phyloP scores from a whole-genome alignment of 2,797 vertebrate genomes.

The Lacerta agilis region DNA sequence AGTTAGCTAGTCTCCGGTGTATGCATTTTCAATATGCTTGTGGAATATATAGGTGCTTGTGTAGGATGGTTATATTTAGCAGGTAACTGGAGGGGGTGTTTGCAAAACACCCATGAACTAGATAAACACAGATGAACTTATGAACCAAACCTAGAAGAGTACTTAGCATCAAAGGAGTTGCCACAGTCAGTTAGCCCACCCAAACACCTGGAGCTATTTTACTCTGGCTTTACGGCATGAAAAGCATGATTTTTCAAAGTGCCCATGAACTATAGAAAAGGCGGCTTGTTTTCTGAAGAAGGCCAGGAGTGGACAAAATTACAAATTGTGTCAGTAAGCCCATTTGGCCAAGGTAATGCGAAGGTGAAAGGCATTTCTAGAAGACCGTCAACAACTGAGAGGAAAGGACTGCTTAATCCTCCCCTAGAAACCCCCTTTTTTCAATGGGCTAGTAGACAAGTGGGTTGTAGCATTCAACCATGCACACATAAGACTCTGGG shows the following conservation, averaged over 20 bases:
- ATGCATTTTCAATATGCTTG: too few relatives aligned
- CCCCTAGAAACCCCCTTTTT: background rate
- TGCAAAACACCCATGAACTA: too few relatives aligned
- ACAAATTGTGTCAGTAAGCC: background rate
- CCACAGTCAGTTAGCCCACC: background rate
- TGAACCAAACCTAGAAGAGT: background rate
- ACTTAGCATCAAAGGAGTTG: background rate
- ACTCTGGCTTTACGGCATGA: background rate
- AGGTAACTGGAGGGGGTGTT: too few relatives aligned
- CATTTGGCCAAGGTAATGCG: background rate
- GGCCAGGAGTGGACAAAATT: background rate
- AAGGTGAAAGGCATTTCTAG: background rate
- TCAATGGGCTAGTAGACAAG: too few relatives aligned
- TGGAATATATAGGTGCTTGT: background rate
- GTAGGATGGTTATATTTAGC: background rate
- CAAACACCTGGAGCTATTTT: too few relatives aligned
- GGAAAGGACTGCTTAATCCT: background rate
- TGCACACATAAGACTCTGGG: too few relatives aligned
- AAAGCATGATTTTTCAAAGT: background rate
- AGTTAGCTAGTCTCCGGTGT: too few relatives aligned
- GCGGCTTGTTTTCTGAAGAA: background rate
- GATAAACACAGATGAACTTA: too few relatives aligned
- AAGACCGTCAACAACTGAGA: background rate
- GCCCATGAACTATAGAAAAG: background rate
- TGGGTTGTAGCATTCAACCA: too few relatives aligned